Conservation (phyloP, 2,113 vertebrate genomes). For the Bambusicola thoracicus region DNA sequence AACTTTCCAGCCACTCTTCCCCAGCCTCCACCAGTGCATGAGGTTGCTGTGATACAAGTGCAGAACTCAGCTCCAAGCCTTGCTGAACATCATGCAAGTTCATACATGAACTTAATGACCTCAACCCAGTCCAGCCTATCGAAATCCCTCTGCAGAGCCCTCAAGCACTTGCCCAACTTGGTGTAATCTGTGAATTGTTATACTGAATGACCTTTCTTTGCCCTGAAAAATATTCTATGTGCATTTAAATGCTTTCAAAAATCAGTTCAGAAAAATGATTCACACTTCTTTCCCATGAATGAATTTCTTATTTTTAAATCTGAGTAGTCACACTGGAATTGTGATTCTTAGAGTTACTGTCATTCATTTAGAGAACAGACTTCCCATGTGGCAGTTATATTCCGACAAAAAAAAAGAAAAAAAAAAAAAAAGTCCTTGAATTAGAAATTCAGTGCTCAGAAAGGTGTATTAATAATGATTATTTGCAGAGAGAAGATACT, state of each 20-base stretch:
- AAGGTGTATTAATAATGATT: background rate
- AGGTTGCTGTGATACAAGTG: background rate
- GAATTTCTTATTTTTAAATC: background rate
- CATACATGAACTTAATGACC: too few relatives aligned
- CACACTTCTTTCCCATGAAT: background rate
- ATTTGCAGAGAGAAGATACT: background rate
- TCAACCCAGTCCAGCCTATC: background rate
- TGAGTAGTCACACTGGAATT: background rate
- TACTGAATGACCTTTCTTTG: background rate
- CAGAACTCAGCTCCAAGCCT: background rate
- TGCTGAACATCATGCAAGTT: background rate
- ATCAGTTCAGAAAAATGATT: background rate
- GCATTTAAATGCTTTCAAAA: background rate
- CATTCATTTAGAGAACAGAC: background rate
- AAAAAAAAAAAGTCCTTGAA: background rate
- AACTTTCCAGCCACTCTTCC: background rate
- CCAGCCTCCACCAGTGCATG: background rate
- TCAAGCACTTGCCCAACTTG: background rate
- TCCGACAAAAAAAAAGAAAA: background rate
- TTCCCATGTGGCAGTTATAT: background rate
- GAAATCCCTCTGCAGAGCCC: background rate
- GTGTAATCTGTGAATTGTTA: background rate
- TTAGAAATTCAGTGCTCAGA: background rate
- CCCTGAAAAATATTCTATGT: background rate
- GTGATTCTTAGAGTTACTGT: background rate